These are phyloP conservation scores for Panagrolaimus sp. DNA, from an alignment of 1,140 invertebrate species.

Conservation along the genomic window DNA sequence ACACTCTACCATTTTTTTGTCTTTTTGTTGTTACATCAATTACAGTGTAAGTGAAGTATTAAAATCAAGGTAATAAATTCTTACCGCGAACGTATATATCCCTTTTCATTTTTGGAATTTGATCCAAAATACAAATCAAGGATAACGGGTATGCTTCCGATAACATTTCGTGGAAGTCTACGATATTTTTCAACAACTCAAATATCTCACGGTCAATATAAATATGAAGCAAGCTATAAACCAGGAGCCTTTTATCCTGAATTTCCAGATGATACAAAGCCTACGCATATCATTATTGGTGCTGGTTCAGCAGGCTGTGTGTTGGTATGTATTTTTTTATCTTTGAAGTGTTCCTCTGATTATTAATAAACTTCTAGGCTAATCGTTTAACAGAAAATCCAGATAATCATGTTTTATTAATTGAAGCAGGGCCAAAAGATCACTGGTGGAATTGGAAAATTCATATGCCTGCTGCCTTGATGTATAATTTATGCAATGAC, in stretches of 20 bases:
- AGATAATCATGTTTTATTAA: slow-evolving; percentile 59
- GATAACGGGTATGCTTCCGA: too few species aligned
- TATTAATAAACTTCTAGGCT: slow-evolving; percentile 62
- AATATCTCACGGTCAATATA: too few species aligned
- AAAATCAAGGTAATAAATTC: too few species aligned
- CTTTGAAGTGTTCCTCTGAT: too few species aligned
- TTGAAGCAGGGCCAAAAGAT: slow-evolving; percentile 63
- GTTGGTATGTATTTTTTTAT: slow-evolving; percentile 58
- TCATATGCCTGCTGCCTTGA: slow-evolving; percentile 63
- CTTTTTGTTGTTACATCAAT: too few species aligned
- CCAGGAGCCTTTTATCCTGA: slow-evolving; percentile 30
- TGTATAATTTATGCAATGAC: slow-evolving; percentile 63
- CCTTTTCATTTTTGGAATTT: too few species aligned
- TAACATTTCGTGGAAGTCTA: too few species aligned
- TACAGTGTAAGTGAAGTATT: too few species aligned
- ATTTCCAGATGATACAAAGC: slow-evolving; percentile 43
- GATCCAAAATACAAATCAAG: too few species aligned
- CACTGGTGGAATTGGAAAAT: slow-evolving; percentile 62
- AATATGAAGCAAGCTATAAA: not conserved
- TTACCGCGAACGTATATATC: too few species aligned
- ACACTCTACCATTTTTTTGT: too few species aligned
- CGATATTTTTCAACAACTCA: too few species aligned
- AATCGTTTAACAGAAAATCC: slow-evolving; percentile 75
- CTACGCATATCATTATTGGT: slow-evolving; percentile 69
- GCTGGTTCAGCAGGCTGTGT: slow-evolving; percentile 88